Conservation (phyloP, 2,888 invertebrate genomes). For the Cepaea hortensis region DNA sequence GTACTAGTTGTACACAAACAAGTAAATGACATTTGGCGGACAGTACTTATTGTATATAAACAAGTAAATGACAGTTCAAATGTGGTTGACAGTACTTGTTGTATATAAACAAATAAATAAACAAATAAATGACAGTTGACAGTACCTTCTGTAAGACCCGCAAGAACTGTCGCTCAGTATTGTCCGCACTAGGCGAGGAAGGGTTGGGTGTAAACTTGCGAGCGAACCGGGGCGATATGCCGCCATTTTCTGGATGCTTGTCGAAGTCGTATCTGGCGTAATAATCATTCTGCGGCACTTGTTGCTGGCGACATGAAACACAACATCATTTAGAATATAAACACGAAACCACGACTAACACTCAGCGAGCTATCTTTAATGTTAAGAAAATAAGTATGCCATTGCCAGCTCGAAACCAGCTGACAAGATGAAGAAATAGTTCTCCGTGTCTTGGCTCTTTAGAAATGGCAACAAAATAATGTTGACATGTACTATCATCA, state of each 20-base stretch:
- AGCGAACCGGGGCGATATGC: conserved; percentile 60
- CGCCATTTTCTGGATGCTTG: conserved; percentile 63
- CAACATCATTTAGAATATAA: not conserved
- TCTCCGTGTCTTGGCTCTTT: too few relatives aligned
- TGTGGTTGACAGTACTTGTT: too few relatives aligned
- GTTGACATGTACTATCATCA: too few relatives aligned
- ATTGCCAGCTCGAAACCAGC: too few relatives aligned
- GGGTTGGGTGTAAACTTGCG: conserved; percentile 52
- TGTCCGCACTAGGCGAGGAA: conserved; percentile 52
- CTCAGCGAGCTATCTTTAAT: not conserved
- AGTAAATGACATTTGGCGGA: too few relatives aligned
- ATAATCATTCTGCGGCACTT: conserved; percentile 55
- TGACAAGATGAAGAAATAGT: too few relatives aligned
- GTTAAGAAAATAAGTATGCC: too few relatives aligned
- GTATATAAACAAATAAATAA: too few relatives aligned
- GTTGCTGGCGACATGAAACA: conserved; percentile 44
- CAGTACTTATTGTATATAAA: too few relatives aligned
- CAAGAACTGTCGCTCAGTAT: conserved; percentile 82
- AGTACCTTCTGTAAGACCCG: conserved; percentile 82
- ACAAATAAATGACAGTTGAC: not conserved
- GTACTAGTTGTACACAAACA: too few relatives aligned
- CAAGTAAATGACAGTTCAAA: too few relatives aligned
- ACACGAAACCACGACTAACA: not conserved
- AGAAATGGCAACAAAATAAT: too few relatives aligned
- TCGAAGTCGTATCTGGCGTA: conserved; percentile 56